Base-by-base conservation (phyloP, 2,888 invertebrate genomes). In the Platycheirus albimanus region DNA sequence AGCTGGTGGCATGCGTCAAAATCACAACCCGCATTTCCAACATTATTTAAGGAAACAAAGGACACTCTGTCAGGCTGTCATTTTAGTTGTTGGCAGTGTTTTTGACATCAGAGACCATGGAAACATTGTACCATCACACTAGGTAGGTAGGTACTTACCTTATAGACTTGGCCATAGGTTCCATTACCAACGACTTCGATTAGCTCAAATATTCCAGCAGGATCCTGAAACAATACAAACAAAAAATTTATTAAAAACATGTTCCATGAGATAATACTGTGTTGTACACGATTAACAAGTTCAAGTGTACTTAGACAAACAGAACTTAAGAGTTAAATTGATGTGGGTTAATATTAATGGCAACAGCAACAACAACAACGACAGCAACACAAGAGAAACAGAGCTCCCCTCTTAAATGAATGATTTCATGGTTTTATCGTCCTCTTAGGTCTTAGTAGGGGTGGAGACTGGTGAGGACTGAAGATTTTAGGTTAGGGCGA, bases 151-250 rank as follows among this genome's bases (percentile, higher is more conserved):
- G n/a, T 41, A 87, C 91, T 92, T 92, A 98, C 98, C 96, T 99
- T 99, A 92, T 99, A 99, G 77, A 99, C 99, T 93, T 99, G 99
- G 87, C 99, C 99, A 92, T 99, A 99, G 69, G 99, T 99, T 90
- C 99, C 99, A 96, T 99, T 99, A 91, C 99, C 99, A 86, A 99
- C 99, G 85, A 99, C 99, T 94, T 99, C 99, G 90, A 99, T 99
- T 85, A 99, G 94, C 92, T 99, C 99, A 92, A 99, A 99, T 91
- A 99, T 99, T 88, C 99, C 99, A 91, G 99, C 99, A 86, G 99
- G 99, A 92, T 99, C 99, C 99, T 99, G 93, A 84, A 89, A 88
- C n/a, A n/a, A n/a, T n/a, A n/a, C n/a, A n/a, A 85, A 77, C 49
- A 71, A 58, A 85, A 64, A n/a, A n/a, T n/a, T n/a, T n/a, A n/a